Evolutionary conservation across 2,888 invertebrate species (phyloP), one percentile per base, ranked within the genome.

Genomic region (Subacronicta megacephala): DNA sequence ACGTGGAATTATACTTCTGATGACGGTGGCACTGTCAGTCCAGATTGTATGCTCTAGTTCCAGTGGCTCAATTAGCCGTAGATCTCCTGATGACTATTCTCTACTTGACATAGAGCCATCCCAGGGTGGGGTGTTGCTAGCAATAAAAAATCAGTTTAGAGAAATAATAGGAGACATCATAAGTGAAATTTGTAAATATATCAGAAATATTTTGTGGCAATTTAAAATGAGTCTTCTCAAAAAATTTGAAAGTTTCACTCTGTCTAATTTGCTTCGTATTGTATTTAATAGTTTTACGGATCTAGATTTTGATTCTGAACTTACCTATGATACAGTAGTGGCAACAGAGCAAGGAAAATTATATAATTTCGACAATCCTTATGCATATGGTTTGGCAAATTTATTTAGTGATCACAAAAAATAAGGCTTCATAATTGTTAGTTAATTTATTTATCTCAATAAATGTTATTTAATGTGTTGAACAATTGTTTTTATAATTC

Each of bases 171-270:
- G 77, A 56, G 87, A 89, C 10, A 60, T 87, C 1, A 40, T 77
- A 3, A 38, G 75, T 5, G 77, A 88, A 55, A 72, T 61, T 1
- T 62, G 80, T 7, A 77, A 73, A 35, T 81, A 81, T 29, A 4
- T 84, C 0, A 76, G 71, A 50, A 57, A 54, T 3, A 72, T 81
- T 12, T 64, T 84, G 1, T 60, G 75, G 2, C 72, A 81, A 12
- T 77, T 80, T n/a, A 90, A 85, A 72, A 57, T 80, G n/a, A 80
- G 78, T 17, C 18, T 90, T 2, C 58, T 89, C 4, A 83, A 78
- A 35, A 86, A 80, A 60, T 72, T 90, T 3, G 81, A 80, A 41
- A 69, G 68, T 7, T 84, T 83, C 40, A 83, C 86, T 0, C 38
- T 90, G 4, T 78, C 87, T 1, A 86, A 89, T 54, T 59, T 88